Conservation (phyloP, 2,888 invertebrate genomes). For the Phorcus lineatus region DNA sequence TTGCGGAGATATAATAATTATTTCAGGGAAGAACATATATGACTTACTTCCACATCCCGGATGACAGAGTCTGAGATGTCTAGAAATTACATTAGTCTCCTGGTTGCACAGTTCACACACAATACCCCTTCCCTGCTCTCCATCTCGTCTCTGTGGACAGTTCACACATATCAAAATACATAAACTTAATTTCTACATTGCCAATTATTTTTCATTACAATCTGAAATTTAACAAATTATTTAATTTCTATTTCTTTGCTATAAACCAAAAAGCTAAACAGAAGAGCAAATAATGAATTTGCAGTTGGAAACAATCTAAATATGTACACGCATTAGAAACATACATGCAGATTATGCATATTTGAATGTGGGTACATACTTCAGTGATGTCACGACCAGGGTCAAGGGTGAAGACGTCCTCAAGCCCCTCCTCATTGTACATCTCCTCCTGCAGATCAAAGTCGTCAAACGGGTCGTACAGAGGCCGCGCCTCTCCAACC, state of each 20-base stretch:
- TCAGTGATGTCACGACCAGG: constrained; percentile 33
- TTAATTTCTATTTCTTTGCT: too few relatives aligned
- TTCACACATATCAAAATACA: background rate
- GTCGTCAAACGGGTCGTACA: constrained; percentile 68
- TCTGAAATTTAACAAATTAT: too few relatives aligned
- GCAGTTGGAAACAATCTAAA: background rate
- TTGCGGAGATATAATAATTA: too few relatives aligned
- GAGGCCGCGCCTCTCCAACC: constrained; percentile 72
- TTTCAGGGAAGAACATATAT: background rate
- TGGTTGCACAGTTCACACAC: constrained; percentile 77
- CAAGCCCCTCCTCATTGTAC: constrained; percentile 67
- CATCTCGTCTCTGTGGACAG: constrained; percentile 50
- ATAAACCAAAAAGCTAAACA: too few relatives aligned
- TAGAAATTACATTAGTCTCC: constrained; percentile 75
- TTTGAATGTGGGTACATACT: background rate
- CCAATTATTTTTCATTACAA: too few relatives aligned
- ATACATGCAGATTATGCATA: too few relatives aligned
- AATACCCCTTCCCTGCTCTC: constrained; percentile 61
- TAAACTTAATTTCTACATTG: background rate
- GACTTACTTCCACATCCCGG: constrained; percentile 79
- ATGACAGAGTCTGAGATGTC: constrained; percentile 78
- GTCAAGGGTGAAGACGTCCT: constrained; percentile 60
- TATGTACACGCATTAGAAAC: too few relatives aligned
- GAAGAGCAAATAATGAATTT: too few relatives aligned
- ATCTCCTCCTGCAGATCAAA: constrained; percentile 70